A percentile compares a stretch with the other conserved stretches of the same genome.
These are phyloP conservation scores for Zalophus californianus DNA, from an alignment of 2,797 vertebrate genomes.

Conservation along the genomic window DNA sequence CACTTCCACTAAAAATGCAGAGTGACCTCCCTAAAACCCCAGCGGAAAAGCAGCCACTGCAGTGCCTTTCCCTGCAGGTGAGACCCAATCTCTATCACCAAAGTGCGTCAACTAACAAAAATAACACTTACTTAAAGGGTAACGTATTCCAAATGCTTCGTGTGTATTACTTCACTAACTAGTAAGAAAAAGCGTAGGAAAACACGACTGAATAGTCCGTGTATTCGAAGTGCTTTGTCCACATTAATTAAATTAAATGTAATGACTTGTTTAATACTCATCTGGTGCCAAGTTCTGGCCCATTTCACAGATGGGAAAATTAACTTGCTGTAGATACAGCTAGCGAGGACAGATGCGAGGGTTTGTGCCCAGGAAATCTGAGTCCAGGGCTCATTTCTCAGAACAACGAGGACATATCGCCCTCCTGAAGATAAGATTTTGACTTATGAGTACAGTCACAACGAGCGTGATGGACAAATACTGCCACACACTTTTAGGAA, in stretches of 20 bases:
- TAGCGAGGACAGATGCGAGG: rapidly evolving
- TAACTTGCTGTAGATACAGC: not conserved
- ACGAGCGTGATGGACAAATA: rapidly evolving
- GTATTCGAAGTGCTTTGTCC: not conserved
- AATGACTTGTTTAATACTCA: not conserved
- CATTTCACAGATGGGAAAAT: not conserved
- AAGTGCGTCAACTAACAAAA: not conserved
- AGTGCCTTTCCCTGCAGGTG: not conserved
- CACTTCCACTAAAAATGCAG: not conserved
- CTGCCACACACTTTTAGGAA: rapidly evolving
- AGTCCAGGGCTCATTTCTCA: too few species aligned
- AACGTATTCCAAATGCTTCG: not conserved
- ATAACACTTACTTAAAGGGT: not conserved
- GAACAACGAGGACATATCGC: rapidly evolving
- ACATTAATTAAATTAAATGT: not conserved
- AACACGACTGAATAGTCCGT: rapidly evolving
- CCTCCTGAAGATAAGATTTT: not conserved
- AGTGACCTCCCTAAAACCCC: not conserved
- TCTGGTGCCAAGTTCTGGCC: not conserved
- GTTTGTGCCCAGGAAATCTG: not conserved
- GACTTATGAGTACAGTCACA: not conserved
- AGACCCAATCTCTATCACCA: not conserved
- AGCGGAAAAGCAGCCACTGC: not conserved
- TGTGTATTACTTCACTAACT: not conserved
- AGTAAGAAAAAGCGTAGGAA: not conserved